A percentile compares a stretch with the other conserved stretches of the same genome.
Conservation (phyloP, 2,797 vertebrate genomes). For the Serranus cabrilla region DNA sequence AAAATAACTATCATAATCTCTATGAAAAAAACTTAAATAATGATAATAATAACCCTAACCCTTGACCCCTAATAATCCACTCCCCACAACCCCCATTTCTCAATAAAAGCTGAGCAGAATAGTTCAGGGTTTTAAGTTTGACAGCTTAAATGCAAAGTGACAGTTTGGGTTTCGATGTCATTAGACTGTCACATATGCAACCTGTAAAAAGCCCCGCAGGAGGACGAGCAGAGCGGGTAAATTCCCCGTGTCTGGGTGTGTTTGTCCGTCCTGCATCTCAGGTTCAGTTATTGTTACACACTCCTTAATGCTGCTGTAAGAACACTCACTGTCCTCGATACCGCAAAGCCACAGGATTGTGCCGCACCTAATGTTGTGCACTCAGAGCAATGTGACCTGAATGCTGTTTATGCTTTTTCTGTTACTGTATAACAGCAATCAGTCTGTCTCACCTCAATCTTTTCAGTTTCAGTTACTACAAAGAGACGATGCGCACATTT, state of each 20-base stretch:
- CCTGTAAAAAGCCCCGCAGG: not conserved
- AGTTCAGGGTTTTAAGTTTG: too few relatives aligned
- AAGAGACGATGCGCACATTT: not conserved
- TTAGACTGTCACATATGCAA: too few relatives aligned
- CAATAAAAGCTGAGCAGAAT: too few relatives aligned
- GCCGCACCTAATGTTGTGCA: slow-evolving; percentile 5
- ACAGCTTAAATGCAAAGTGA: too few relatives aligned
- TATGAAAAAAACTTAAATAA: too few relatives aligned
- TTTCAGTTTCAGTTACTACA: not conserved
- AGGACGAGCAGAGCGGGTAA: slow-evolving; percentile 6
- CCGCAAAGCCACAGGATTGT: not conserved
- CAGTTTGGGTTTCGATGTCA: too few relatives aligned
- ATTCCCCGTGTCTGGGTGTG: slow-evolving; percentile 8
- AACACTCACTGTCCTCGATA: not conserved
- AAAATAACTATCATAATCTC: too few relatives aligned
- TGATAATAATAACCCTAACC: too few relatives aligned
- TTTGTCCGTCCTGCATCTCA: fast-evolving
- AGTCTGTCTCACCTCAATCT: too few relatives aligned
- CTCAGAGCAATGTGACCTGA: not conserved
- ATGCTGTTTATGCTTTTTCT: not conserved
- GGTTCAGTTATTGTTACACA: not conserved
- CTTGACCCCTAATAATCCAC: too few relatives aligned
- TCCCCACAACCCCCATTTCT: too few relatives aligned
- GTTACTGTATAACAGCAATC: not conserved
- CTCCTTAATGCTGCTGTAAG: not conserved